Evolutionary conservation across 1,140 invertebrate species (phyloP).

Genomic region (Hycleus phaleratus): DNA sequence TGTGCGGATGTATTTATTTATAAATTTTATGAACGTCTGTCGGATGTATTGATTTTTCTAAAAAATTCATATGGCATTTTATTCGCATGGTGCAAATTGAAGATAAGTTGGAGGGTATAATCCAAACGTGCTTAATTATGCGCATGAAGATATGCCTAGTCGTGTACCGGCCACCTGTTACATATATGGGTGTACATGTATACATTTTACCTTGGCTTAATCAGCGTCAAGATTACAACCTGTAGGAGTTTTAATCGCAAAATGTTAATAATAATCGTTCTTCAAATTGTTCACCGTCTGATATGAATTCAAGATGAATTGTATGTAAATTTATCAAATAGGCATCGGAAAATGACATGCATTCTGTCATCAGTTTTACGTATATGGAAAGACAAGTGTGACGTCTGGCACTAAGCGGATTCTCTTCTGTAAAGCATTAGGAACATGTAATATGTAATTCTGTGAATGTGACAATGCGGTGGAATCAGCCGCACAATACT

Average conservation of each 20-base stretch:
- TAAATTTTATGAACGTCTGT: no score
- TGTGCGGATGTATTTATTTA: no score
- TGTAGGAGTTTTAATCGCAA: no score
- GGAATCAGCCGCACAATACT: slow-evolving; percentile 2
- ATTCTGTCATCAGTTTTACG: slow-evolving; percentile 11
- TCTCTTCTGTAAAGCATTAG: slow-evolving; percentile 9
- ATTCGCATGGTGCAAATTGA: no score
- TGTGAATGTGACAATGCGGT: slow-evolving; percentile 13
- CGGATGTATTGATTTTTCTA: no score
- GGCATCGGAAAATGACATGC: slow-evolving; percentile 1
- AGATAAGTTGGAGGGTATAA: neutral
- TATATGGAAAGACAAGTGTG: slow-evolving; percentile 3
- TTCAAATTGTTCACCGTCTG: no score
- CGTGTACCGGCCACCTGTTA: slow-evolving; percentile 12
- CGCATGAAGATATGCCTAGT: slow-evolving; percentile 6
- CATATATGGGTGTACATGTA: neutral
- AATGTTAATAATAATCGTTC: no score
- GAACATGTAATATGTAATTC: slow-evolving; percentile 6
- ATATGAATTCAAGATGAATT: no score
- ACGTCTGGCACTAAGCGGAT: slow-evolving; percentile 14
- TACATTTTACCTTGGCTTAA: no score
- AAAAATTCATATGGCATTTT: no score
- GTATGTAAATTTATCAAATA: no score
- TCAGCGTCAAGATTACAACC: no score
- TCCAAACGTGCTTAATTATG: slow-evolving; percentile 4